These are phyloP conservation scores for Spilarctia lutea DNA, from an alignment of 2,888 invertebrate species.

Conservation along the genomic window DNA sequence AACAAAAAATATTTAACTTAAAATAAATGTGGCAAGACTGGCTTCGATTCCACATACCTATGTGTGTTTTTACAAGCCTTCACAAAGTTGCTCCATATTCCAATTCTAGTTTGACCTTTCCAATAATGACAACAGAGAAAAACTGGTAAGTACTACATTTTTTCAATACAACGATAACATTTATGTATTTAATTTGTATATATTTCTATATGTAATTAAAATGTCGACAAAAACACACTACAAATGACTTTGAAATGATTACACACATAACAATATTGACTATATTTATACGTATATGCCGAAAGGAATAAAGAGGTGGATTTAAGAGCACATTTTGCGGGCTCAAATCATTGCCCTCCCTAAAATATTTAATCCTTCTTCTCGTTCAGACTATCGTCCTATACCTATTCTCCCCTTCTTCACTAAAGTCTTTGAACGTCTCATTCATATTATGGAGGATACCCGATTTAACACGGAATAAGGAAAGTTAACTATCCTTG, in stretches of 20 bases:
- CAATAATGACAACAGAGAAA: conserved; percentile 43
- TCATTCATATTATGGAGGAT: too few relatives aligned
- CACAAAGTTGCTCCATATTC: conserved; percentile 57
- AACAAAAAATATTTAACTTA: conserved; percentile 44
- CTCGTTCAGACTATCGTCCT: too few relatives aligned
- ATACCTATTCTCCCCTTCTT: too few relatives aligned
- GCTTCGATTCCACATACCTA: conserved; percentile 45
- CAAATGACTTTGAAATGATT: not conserved
- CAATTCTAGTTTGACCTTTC: conserved; percentile 59
- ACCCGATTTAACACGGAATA: too few relatives aligned
- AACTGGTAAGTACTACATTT: conserved; percentile 33
- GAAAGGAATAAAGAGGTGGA: too few relatives aligned
- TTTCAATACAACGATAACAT: conserved; percentile 1
- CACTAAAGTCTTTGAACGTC: too few relatives aligned
- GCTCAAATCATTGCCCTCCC: too few relatives aligned
- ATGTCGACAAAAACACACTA: not conserved
- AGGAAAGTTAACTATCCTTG: too few relatives aligned
- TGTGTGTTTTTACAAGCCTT: conserved; percentile 37
- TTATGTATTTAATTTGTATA: conserved; percentile 17
- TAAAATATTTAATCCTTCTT: too few relatives aligned
- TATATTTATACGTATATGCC: too few relatives aligned
- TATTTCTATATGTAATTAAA: conserved; percentile 6
- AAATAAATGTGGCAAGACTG: conserved; percentile 48
- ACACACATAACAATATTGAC: not conserved
- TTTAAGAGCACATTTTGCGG: too few relatives aligned